phyloP scores from a whole-genome alignment of 1,140 invertebrate species.

The Delia radicum region DNA sequence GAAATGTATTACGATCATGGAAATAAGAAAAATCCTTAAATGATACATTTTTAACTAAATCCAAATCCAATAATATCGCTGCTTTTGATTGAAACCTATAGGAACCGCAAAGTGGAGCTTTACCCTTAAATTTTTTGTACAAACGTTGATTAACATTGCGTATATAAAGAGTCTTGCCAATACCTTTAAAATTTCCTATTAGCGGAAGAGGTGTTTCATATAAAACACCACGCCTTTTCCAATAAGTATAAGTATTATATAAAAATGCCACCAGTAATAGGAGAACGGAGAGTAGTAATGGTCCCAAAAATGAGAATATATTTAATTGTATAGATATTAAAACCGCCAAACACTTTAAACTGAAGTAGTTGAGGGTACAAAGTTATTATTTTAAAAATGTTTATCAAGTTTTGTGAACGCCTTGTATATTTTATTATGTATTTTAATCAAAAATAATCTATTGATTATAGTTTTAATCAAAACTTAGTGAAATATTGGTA shows the following conservation, averaged over 20 bases:
- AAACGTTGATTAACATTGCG: conserved; percentile 32
- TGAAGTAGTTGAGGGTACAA: background rate
- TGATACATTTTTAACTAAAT: conserved; percentile 63
- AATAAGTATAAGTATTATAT: conserved; percentile 21
- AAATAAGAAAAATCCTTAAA: conserved; percentile 63
- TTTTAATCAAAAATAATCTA: background rate
- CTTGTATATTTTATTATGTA: no score
- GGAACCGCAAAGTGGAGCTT: conserved; percentile 40
- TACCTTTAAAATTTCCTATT: conserved; percentile 26
- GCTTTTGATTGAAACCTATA: conserved; percentile 38
- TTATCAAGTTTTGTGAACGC: no score
- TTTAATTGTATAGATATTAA: background rate
- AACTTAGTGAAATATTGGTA: no score
- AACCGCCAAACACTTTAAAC: no score
- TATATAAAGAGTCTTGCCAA: conserved; percentile 26
- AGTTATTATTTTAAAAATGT: no score
- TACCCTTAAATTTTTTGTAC: conserved; percentile 38
- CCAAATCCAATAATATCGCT: conserved; percentile 56
- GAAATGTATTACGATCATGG: conserved; percentile 55
- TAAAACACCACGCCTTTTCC: conserved; percentile 26
- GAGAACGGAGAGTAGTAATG: background rate
- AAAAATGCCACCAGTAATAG: background rate
- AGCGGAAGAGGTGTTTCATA: conserved; percentile 26
- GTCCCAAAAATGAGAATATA: background rate
- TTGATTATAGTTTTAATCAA: background rate